A percentile compares a stretch with the other conserved stretches of the same genome.
Evolutionary conservation across 2,113 vertebrate species (phyloP).

Genomic region (Cebidichthys violaceus): DNA sequence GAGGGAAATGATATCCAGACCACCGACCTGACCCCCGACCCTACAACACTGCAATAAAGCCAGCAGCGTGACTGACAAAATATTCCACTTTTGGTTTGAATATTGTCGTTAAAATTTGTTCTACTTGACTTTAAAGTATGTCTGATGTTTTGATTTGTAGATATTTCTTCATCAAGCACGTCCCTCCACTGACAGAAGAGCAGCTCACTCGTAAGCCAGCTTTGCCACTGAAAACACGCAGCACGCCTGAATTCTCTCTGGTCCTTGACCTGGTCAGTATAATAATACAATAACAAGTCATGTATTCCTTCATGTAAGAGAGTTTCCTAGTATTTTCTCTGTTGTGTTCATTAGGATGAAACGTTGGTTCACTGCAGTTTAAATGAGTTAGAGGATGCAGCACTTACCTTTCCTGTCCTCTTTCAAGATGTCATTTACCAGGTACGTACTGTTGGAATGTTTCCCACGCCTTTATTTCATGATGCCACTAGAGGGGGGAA

Average conservation of each 20-base stretch:
- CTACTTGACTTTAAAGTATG: neutral
- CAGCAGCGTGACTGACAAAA: neutral
- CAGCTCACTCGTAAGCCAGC: conserved; percentile 98
- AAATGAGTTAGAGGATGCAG: conserved; percentile 98
- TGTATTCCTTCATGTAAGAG: neutral
- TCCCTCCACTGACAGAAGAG: conserved; percentile 97
- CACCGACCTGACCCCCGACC: neutral
- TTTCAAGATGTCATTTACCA: conserved; percentile 99
- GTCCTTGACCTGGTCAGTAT: conserved; percentile 94
- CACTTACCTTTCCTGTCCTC: conserved; percentile 98
- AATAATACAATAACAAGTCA: no score
- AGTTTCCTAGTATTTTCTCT: neutral
- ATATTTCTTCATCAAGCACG: conserved; percentile 99
- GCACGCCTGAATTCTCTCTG: conserved; percentile 98
- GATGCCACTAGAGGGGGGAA: conserved; percentile 62
- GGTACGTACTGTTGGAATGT: conserved; percentile 76
- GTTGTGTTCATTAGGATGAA: conserved; percentile 88
- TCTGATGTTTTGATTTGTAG: conserved; percentile 74
- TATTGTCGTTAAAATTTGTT: neutral
- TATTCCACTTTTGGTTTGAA: neutral
- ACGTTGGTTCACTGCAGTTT: conserved; percentile 99
- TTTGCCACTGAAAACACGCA: conserved; percentile 97
- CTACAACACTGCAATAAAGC: neutral
- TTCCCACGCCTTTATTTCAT: neutral
- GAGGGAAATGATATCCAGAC: neutral